These are phyloP conservation scores for Enteromius afrohamiltoni DNA, from an alignment of 2,797 vertebrate species.

Conservation along the genomic window DNA sequence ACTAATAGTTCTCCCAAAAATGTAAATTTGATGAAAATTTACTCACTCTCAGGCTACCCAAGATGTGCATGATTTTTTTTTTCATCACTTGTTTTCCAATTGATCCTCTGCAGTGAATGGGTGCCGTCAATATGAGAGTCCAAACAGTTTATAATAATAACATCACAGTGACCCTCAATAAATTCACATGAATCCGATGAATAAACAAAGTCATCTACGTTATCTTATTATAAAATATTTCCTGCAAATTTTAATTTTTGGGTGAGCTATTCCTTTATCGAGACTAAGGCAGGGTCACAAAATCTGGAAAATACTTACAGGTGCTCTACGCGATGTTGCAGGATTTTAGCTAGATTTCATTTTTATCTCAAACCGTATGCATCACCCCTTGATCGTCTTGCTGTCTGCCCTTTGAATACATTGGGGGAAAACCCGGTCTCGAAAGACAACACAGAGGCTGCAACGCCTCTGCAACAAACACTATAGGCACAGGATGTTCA, in stretches of 20 bases:
- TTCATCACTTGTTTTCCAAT: background rate
- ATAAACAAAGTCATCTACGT: background rate
- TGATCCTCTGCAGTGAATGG: background rate
- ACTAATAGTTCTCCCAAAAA: background rate
- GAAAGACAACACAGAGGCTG: no score
- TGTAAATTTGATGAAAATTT: background rate
- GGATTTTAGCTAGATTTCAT: no score
- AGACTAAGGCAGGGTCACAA: constrained; percentile 9
- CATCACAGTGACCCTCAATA: background rate
- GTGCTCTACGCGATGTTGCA: no score
- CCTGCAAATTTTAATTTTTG: background rate
- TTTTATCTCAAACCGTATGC: no score
- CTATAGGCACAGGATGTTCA: no score
- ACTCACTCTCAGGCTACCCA: background rate
- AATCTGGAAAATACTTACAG: background rate
- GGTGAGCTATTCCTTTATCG: background rate
- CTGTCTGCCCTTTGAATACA: no score
- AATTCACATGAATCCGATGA: background rate
- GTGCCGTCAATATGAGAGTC: background rate
- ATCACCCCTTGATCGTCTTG: no score
- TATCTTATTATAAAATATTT: background rate
- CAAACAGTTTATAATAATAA: background rate
- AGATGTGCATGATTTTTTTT: background rate
- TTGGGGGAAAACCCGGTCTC: no score
- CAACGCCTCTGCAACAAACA: no score